Evolutionary conservation across 1,140 invertebrate species (phyloP).

Genomic region (Drosophila malerkotliana): DNA sequence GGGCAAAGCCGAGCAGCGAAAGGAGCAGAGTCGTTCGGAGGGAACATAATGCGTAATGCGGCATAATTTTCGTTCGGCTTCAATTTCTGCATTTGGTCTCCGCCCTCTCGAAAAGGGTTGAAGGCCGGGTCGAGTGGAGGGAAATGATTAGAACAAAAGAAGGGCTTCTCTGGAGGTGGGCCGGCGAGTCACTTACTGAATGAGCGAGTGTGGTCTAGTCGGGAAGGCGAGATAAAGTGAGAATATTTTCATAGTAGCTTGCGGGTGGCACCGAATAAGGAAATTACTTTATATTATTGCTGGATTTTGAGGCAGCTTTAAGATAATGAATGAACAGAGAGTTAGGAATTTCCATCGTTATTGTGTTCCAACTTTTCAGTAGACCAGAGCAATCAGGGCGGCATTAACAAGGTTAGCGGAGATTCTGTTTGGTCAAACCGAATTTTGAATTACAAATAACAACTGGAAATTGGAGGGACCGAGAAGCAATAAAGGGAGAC

Average conservation of each 20-base stretch:
- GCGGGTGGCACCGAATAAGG: neutral
- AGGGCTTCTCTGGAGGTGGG: neutral
- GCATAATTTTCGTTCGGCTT: slow-evolving; percentile 61
- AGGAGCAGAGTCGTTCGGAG: slow-evolving; percentile 23
- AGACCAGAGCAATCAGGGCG: slow-evolving; percentile 29
- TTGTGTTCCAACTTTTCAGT: neutral
- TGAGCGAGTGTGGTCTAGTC: slow-evolving; percentile 4
- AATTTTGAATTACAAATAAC: slow-evolving; percentile 71
- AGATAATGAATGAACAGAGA: neutral
- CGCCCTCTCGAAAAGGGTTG: slow-evolving; percentile 52
- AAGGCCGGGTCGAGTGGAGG: slow-evolving; percentile 34
- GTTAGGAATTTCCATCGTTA: neutral
- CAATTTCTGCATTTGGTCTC: slow-evolving; percentile 65
- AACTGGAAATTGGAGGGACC: slow-evolving; percentile 46
- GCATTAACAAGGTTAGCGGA: slow-evolving; percentile 35
- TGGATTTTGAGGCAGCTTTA: neutral
- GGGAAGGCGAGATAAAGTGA: slow-evolving; percentile 37
- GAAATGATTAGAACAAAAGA: slow-evolving; percentile 60
- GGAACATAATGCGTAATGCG: slow-evolving; percentile 59
- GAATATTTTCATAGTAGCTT: slow-evolving; percentile 17
- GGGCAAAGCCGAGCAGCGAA: neutral
- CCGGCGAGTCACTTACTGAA: neutral
- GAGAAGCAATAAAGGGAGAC: slow-evolving; percentile 48
- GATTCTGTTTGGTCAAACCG: slow-evolving; percentile 47
- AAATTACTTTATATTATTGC: slow-evolving; percentile 25